Evolutionary conservation across 2,113 vertebrate species (phyloP).

Genomic region (Pardalotus punctatus): DNA sequence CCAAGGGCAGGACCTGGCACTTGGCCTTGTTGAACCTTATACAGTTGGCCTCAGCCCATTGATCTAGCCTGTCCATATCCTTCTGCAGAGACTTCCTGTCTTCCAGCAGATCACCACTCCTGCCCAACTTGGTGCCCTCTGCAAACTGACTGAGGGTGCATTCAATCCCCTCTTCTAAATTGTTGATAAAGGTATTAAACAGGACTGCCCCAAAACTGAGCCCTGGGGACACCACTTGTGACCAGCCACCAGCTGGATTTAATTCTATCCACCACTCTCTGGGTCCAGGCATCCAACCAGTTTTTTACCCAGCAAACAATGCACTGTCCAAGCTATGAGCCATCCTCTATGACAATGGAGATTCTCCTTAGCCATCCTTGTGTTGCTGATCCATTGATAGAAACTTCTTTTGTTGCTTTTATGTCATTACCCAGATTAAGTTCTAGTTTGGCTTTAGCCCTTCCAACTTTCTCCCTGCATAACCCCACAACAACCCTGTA

Average conservation of each 20-base stretch:
- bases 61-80: rapidly evolving
- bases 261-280: not conserved
- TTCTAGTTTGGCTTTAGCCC: not conserved
- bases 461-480: not conserved
- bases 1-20: not conserved
- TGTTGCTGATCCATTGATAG: not conserved
- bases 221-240: not conserved
- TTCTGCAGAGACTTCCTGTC: not conserved
- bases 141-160: not conserved
- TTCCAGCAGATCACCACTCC: not conserved
- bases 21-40: not conserved
- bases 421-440: not conserved
- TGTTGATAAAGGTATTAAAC: not conserved
- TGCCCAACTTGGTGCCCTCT: not conserved
- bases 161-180: not conserved
- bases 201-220: not conserved
- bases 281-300: not conserved
- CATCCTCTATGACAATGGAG: not conserved
- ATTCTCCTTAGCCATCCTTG: not conserved
- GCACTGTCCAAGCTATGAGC: rapidly evolving
- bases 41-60: rapidly evolving
- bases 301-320: not conserved
- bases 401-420: not conserved
- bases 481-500: not conserved
- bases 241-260: not conserved